phyloP scores from a whole-genome alignment of 1,140 invertebrate species.

The Penaeus chinensis region DNA sequence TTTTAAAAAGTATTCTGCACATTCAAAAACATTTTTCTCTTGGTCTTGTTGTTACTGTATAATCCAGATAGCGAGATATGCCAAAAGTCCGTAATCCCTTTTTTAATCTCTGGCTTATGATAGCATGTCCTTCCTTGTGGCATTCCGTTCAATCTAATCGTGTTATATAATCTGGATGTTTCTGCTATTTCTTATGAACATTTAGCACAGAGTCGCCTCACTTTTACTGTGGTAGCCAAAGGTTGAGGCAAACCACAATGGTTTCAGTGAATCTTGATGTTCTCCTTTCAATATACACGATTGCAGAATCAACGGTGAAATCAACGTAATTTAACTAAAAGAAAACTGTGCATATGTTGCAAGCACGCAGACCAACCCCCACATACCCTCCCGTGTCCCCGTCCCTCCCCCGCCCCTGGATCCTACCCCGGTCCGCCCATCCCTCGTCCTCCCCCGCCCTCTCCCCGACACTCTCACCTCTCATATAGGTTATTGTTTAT shows the following conservation, averaged over 20 bases:
- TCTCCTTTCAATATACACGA: no score
- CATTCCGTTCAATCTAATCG: no score
- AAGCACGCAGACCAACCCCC: constrained; percentile 44
- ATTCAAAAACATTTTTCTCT: neutral
- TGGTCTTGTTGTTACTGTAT: no score
- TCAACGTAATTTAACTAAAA: neutral
- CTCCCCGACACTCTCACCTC: neutral
- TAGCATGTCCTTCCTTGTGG: no score
- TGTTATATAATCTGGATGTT: constrained; percentile 27
- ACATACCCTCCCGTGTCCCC: neutral
- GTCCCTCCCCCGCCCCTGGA: neutral
- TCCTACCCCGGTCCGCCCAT: neutral
- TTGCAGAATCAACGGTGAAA: no score
- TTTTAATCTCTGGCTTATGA: no score
- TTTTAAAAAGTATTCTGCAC: neutral
- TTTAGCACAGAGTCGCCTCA: constrained; percentile 41
- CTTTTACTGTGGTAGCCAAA: constrained; percentile 33
- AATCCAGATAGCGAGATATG: no score
- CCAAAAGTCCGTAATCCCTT: no score
- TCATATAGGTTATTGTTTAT: constrained; percentile 7
- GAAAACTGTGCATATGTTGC: constrained; percentile 13
- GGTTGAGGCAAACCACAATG: no score
- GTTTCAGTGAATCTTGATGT: no score
- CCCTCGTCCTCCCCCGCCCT: neutral
- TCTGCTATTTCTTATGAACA: constrained; percentile 47